phyloP scores from a whole-genome alignment of 2,797 vertebrate genomes.

The Crenichthys baileyi region DNA sequence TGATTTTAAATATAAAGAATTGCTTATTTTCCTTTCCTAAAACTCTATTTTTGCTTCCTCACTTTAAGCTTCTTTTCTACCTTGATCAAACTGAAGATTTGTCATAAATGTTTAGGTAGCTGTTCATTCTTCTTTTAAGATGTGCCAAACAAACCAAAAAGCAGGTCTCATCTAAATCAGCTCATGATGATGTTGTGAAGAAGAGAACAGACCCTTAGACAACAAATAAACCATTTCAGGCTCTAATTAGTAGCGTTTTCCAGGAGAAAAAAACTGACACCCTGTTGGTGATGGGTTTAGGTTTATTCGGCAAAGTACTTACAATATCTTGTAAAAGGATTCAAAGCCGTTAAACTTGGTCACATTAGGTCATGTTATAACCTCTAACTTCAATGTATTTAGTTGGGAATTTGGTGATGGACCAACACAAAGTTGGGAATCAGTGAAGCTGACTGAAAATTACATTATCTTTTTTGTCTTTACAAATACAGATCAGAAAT shows the following conservation, averaged over 20 bases:
- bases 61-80: not conserved
- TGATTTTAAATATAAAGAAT: no score
- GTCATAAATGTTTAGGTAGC: conserved; percentile 1
- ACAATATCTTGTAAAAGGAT: not conserved
- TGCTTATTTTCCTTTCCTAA: not conserved
- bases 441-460: not conserved
- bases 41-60: not conserved
- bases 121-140: conserved; percentile 1
- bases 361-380: not conserved
- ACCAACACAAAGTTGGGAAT: not conserved
- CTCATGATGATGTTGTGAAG: not conserved
- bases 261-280: not conserved
- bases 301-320: not conserved
- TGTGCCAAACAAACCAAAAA: not conserved
- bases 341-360: not conserved
- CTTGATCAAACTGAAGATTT: not conserved
- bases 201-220: not conserved
- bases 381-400: not conserved
- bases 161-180: not conserved
- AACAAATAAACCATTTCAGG: not conserved
- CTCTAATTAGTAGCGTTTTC: not conserved
- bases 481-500: no score
- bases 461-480: not conserved
- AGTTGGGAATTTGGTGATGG: not conserved
- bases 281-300: not conserved